phyloP scores from a whole-genome alignment of 2,113 vertebrate genomes.

The Crotalus tigris region DNA sequence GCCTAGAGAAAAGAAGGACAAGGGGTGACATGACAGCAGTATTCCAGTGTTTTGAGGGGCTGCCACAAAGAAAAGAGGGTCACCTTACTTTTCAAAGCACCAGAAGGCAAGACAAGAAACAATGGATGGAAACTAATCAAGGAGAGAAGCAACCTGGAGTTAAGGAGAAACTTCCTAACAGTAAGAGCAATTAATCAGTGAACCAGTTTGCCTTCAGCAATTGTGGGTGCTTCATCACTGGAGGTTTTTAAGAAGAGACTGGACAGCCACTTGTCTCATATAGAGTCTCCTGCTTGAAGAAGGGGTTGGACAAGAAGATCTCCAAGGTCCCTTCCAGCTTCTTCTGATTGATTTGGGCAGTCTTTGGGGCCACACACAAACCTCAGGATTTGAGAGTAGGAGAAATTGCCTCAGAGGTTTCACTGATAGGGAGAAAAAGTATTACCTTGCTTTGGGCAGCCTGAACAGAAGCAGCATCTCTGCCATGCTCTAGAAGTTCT shows the following conservation, averaged over 20 bases:
- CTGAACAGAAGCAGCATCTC: slow-evolving; percentile 75
- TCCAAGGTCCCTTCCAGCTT: background rate
- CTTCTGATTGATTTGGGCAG: background rate
- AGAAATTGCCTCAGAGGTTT: background rate
- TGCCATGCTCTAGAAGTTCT: slow-evolving; percentile 90
- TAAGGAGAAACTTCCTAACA: background rate
- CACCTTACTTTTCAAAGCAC: background rate
- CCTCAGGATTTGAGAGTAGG: background rate
- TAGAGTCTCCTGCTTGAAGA: background rate
- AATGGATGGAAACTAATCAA: background rate
- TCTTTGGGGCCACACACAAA: background rate
- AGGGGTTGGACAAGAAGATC: background rate
- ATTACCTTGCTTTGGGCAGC: slow-evolving; percentile 60
- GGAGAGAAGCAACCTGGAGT: background rate
- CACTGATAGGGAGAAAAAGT: background rate
- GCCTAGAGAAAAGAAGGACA: background rate
- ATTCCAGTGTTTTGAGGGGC: background rate
- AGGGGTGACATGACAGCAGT: background rate
- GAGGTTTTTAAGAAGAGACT: background rate
- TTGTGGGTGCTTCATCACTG: background rate
- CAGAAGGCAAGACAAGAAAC: background rate
- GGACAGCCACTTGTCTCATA: background rate
- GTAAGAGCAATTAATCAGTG: background rate
- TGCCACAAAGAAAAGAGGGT: background rate
- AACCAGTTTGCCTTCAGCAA: background rate